phyloP scores from a whole-genome alignment of 2,113 vertebrate species.

The Isichthys henryi region DNA sequence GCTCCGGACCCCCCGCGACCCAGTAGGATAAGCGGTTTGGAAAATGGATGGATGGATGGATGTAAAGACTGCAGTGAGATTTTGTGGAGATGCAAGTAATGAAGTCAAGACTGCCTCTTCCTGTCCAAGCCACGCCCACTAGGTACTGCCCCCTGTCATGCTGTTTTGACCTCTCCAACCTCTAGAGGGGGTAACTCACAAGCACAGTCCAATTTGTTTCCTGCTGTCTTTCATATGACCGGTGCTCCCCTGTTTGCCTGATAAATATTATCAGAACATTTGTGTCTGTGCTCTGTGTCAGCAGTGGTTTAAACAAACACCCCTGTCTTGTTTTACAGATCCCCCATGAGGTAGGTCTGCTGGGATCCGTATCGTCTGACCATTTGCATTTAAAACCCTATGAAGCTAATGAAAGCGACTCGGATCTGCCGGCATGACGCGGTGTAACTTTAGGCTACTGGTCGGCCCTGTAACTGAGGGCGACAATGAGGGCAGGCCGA shows the following conservation, averaged over 20 bases:
- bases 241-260: background rate
- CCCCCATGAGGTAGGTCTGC: conserved; percentile 19
- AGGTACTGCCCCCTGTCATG: background rate
- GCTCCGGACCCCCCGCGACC: too few species aligned
- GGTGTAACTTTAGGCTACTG: background rate
- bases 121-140: background rate
- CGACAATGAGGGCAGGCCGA: background rate
- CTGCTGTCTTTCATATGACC: background rate
- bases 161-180: background rate
- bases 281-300: background rate
- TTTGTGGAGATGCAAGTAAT: background rate
- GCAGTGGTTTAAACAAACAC: background rate
- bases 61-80: background rate
- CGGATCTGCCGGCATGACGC: background rate
- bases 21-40: too few species aligned
- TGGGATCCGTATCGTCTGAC: background rate
- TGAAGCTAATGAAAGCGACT: conserved; percentile 13
- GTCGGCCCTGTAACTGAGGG: background rate
- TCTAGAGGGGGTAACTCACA: background rate
- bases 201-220: background rate
- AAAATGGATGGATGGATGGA: too few species aligned
- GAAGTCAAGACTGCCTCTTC: background rate
- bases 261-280: background rate
- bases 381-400: conserved; percentile 1
- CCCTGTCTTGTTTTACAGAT: conserved; percentile 10